Conservation (phyloP, 2,888 invertebrate genomes). For the Lacanobia wlatinum region DNA sequence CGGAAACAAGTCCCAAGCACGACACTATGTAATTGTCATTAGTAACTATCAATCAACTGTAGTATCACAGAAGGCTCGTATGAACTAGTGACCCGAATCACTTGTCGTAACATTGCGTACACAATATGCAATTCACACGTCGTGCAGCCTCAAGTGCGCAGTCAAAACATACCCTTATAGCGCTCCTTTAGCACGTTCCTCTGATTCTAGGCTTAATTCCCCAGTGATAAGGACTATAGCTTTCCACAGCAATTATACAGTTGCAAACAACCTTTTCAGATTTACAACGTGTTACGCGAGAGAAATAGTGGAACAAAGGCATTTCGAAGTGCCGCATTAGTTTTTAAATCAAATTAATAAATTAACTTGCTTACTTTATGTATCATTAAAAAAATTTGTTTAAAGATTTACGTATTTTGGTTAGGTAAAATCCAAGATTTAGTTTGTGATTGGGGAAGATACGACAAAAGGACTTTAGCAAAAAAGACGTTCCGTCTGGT, state of each 20-base stretch:
- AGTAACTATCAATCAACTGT: constrained; percentile 47
- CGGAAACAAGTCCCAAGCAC: not conserved
- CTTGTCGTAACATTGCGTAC: constrained; percentile 40
- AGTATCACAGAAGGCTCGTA: constrained; percentile 9
- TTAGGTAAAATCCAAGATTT: too few relatives aligned
- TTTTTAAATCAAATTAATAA: constrained; percentile 49
- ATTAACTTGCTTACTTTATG: constrained; percentile 10
- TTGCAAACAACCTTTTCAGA: constrained; percentile 59
- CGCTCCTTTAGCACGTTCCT: constrained; percentile 19
- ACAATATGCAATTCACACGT: constrained; percentile 38
- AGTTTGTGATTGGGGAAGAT: too few relatives aligned
- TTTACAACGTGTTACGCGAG: constrained; percentile 49
- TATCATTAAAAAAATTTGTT: not conserved
- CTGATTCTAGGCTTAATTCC: constrained; percentile 55
- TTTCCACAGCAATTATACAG: constrained; percentile 55
- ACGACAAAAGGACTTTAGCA: too few relatives aligned
- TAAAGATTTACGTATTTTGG: not conserved
- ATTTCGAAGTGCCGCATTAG: constrained; percentile 37
- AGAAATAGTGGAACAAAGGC: constrained; percentile 48
- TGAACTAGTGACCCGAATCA: constrained; percentile 59
- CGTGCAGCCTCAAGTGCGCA: constrained; percentile 21
- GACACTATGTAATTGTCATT: constrained; percentile 44
- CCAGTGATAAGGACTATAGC: constrained; percentile 38
- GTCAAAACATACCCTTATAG: constrained; percentile 53
- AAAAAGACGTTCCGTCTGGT: too few relatives aligned